These are phyloP conservation scores for Polypterus bichir DNA, from an alignment of 2,113 vertebrate genomes.

Conservation along the genomic window DNA sequence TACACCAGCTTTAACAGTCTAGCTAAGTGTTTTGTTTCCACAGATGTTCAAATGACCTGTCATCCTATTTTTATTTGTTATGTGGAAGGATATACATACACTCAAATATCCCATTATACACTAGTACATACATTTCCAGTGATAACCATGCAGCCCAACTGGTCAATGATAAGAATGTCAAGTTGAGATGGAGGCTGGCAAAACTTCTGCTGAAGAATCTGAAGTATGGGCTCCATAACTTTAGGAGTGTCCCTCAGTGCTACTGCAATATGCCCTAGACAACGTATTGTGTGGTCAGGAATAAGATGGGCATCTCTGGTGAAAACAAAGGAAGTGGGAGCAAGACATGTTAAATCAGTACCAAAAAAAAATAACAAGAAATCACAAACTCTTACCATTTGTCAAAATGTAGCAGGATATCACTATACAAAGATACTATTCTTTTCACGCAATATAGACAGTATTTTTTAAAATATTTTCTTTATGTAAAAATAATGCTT, in stretches of 20 bases:
- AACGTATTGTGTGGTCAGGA: conserved; percentile 89
- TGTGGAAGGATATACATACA: too few species aligned
- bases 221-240: conserved; percentile 90
- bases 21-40: too few species aligned
- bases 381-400: neutral
- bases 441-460: too few species aligned
- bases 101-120: too few species aligned
- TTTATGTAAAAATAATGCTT: neutral
- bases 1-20: too few species aligned
- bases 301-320: conserved; percentile 84
- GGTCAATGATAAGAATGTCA: conserved; percentile 87
- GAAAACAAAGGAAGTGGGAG: conserved; percentile 1
- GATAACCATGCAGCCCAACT: conserved; percentile 91
- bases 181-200: conserved; percentile 85
- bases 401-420: too few species aligned
- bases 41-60: too few species aligned
- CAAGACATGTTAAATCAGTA: too few species aligned
- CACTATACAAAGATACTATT: too few species aligned
- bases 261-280: conserved; percentile 85
- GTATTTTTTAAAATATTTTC: too few species aligned
- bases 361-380: neutral
- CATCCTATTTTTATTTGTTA: too few species aligned
- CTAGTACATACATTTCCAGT: conserved; percentile 75
- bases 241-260: conserved; percentile 84
- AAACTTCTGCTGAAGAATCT: conserved; percentile 94